Evolutionary conservation across 2,888 invertebrate species (phyloP), one percentile per base, ranked within the genome.

Genomic region (Rambutsinella grinnellia): DNA sequence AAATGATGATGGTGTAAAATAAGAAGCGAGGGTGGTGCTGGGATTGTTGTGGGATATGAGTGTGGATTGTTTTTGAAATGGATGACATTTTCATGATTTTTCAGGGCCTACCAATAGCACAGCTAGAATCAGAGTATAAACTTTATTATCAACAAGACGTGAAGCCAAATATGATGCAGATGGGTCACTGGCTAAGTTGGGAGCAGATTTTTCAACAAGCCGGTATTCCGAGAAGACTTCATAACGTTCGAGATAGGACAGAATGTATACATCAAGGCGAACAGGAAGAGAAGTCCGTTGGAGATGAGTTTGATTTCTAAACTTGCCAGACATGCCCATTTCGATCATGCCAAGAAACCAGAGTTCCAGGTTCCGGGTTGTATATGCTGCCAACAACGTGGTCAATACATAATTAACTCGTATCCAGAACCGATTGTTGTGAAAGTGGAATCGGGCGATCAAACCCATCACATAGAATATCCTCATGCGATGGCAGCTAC

Each of bases 281-380:
- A 76, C 17, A 46, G 75, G 53, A 67, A 75, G 51, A 65, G 80
- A 54, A 67, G 63, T 53, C 76, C 76, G 2, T 21, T 65, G 28
- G 80, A 80, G 49, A 80, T 80, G 80, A 80, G 69, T 72, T 58
- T 80, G 57, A 80, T 80, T 15, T 71, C 80, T 15, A 76, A 78
- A 51, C 76, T 80, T 24, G 80, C 80, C 3, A 72, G 72, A 53
- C 71, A 76, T 19, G 63, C 80, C 17, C 80, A 80, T 67, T 78
- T 80, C 21, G 62, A 78, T 24, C 62, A 51, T 53, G 78, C 78
- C 24, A 71, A 80, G 46, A 78, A 65, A 47, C 63, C 78, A 0
- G 67, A 76, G 27, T 78, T 80, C 61, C 75, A 78, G 23, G 60
- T 79, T 24, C 70, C 70, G 0, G 75, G 70, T 23, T 79, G 79